Conservation (phyloP, 2,797 vertebrate genomes). For the Erpetoichthys calabaricus region DNA sequence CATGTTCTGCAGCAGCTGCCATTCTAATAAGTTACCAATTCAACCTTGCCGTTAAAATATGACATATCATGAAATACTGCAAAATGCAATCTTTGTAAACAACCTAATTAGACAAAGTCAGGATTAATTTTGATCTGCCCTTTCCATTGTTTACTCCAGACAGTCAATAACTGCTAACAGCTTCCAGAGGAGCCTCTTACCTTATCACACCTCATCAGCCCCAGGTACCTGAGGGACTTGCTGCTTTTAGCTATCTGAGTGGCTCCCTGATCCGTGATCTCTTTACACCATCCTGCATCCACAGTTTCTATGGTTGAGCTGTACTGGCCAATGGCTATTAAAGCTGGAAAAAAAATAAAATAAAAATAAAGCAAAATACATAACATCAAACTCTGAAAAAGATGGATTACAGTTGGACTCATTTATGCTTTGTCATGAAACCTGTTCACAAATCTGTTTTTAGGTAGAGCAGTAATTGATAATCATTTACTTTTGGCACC, state of each 20-base stretch:
- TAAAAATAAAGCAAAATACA: not conserved
- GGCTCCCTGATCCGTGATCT: conserved; percentile 91
- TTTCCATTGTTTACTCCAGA: conserved; percentile 2
- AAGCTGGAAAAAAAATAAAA: conserved; percentile 50
- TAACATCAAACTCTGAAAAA: too few relatives aligned
- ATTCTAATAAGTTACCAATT: not conserved
- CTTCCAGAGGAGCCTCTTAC: conserved; percentile 42
- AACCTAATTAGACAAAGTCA: conserved; percentile 1
- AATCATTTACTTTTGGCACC: too few relatives aligned
- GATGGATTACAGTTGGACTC: too few relatives aligned
- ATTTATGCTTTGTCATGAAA: too few relatives aligned
- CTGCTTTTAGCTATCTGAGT: conserved; percentile 91
- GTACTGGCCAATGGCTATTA: conserved; percentile 89
- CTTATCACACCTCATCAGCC: conserved; percentile 96
- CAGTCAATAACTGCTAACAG: conserved; percentile 1
- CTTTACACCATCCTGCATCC: conserved; percentile 96
- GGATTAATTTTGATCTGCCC: conserved; percentile 6
- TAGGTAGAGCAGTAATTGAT: too few relatives aligned
- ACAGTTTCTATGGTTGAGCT: conserved; percentile 92
- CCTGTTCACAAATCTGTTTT: too few relatives aligned
- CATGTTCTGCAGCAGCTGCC: not conserved
- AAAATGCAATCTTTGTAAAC: conserved; percentile 3
- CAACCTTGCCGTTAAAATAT: not conserved
- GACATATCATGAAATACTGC: not conserved
- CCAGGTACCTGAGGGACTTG: conserved; percentile 89